A percentile compares a stretch with the other conserved stretches of the same genome.
phyloP scores from a whole-genome alignment of 2,888 invertebrate species.

The Taenaris catops region DNA sequence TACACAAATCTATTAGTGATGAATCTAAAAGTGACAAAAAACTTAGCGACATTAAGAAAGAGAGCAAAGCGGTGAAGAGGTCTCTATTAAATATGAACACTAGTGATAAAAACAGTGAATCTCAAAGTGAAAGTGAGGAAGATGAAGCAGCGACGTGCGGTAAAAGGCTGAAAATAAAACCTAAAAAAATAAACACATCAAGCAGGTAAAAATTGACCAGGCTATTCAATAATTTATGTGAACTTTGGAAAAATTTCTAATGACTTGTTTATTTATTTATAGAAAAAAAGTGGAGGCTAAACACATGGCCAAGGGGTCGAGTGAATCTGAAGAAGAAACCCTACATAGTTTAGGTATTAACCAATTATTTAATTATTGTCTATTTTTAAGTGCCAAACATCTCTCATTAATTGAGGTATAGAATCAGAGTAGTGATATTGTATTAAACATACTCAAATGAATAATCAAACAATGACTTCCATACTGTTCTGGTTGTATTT shows the following conservation, averaged over 20 bases:
- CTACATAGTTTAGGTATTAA: constrained; percentile 61
- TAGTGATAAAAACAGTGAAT: constrained; percentile 68
- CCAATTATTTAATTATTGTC: constrained; percentile 1
- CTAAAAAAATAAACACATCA: constrained; percentile 63
- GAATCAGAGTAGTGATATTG: no score
- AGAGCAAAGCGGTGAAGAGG: constrained; percentile 56
- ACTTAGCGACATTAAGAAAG: constrained; percentile 37
- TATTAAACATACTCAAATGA: no score
- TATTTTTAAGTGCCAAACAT: no score
- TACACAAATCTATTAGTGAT: constrained; percentile 32
- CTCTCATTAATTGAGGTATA: no score
- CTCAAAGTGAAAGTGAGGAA: constrained; percentile 67
- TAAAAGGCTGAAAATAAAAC: constrained; percentile 68
- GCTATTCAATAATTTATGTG: neutral
- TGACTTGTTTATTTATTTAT: constrained; percentile 27
- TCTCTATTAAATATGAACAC: constrained; percentile 51
- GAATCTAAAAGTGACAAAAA: constrained; percentile 39
- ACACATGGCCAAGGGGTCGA: constrained; percentile 68
- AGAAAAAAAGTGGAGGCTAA: constrained; percentile 80
- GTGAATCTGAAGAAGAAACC: constrained; percentile 73
- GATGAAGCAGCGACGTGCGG: constrained; percentile 59
- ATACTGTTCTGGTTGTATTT: no score
- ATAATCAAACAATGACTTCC: no score
- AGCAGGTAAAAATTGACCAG: constrained; percentile 57
- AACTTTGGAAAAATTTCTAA: neutral